Base-by-base conservation (phyloP, 2,888 invertebrate genomes). In the Dicycla oo region DNA sequence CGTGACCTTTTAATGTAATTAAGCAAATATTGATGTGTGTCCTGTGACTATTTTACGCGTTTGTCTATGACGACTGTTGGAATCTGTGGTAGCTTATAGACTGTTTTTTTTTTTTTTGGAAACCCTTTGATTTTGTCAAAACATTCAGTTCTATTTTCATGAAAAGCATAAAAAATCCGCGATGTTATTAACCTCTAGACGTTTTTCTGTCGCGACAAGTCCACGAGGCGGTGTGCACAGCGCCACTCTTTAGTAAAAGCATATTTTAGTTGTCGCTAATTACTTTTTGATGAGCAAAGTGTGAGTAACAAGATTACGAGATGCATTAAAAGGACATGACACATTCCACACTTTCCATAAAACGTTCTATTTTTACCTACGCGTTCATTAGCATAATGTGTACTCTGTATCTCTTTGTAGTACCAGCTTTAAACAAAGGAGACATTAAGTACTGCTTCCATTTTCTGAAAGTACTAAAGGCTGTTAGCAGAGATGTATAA, bases 201-300 rank as follows among this genome's bases (percentile, higher is more conserved):
- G 61, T 68, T 79, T 73, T 65, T 67, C 56, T 69, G 71, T 73
- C 64, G 51, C 66, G 56, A 72, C 65, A 66, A 60, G 61, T 68
- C 60, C 23, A 20, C 43, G 38, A 58, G 57, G 75, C 81, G 81
- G 77, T 78, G 85, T 82, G 82, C 78, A 69, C 72, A 82, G 75
- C 87, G 84, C 82, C 85, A 75, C 80, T 78, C 69, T 87, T 89
- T 88, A 88, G 86, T 90, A 89, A 90, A 82, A 81, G 86, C 86
- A 84, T 91, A 92, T 92, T 92, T 91, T 87, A 86, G 90, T 82
- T 83, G 81, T 82, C 88, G 88, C 91, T 94, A 93, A 94, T 93
- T 92, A 91, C 91, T 92, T 93, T 94, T 92, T 94, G 94, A 94
- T 91, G 94, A 93, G 91, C 90, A 83, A 89, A 88, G 86, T 88